phyloP scores from a whole-genome alignment of 1,140 invertebrate genomes.

The Lanistes nyassanus region DNA sequence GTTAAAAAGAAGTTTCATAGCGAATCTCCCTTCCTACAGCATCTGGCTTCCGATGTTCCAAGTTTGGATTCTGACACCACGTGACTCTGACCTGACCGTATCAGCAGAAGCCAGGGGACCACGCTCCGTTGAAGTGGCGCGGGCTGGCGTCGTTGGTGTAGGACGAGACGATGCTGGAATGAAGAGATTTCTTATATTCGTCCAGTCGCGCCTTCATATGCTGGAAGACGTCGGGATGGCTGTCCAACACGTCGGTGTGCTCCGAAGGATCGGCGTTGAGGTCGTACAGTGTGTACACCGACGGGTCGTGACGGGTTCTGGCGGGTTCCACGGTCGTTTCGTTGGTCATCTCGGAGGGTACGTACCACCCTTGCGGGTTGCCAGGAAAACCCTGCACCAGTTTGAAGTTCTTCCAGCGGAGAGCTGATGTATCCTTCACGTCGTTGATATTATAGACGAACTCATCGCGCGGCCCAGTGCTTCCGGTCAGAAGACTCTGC shows the following conservation, averaged over 20 bases:
- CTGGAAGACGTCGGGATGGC: constrained; percentile 34
- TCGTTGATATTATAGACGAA: constrained; percentile 36
- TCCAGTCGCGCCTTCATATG: constrained; percentile 25
- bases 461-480: constrained; percentile 10
- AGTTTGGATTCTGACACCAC: too few species aligned
- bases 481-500: constrained; percentile 11
- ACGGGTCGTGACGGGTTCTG: background rate
- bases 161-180: background rate
- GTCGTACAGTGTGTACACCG: background rate
- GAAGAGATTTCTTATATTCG: constrained; percentile 15
- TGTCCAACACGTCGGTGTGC: constrained; percentile 33
- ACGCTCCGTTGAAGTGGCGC: constrained; percentile 17
- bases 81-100: too few species aligned
- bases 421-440: constrained; percentile 34
- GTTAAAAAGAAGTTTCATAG: background rate
- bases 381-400: constrained; percentile 38
- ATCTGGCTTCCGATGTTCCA: too few species aligned
- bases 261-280: constrained; percentile 39
- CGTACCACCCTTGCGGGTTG: constrained; percentile 35
- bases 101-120: constrained; percentile 37
- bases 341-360: constrained; percentile 21
- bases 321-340: background rate
- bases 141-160: constrained; percentile 21
- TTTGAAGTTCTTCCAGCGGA: constrained; percentile 39
- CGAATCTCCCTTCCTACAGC: background rate